Evolutionary conservation across 2,888 invertebrate species (phyloP).

Genomic region (Nezara viridula): DNA sequence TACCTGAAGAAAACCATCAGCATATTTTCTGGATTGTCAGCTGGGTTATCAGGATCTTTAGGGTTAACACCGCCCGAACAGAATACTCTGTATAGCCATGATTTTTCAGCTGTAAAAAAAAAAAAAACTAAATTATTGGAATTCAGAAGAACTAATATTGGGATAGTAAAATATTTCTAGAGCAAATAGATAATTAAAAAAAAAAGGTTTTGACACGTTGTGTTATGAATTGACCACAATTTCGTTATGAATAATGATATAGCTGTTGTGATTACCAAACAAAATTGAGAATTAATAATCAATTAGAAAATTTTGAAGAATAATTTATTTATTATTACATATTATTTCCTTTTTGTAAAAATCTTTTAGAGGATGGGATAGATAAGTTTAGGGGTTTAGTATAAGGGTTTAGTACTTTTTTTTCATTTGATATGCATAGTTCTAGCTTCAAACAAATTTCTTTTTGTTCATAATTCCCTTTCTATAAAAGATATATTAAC

Average conservation of each 20-base stretch:
- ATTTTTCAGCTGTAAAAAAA: slow-evolving; percentile 72
- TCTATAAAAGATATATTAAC: not conserved
- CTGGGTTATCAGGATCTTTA: slow-evolving; percentile 85
- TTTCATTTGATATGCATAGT: too few relatives aligned
- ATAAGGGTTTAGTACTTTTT: too few relatives aligned
- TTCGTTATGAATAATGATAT: too few relatives aligned
- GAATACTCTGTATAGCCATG: slow-evolving; percentile 82
- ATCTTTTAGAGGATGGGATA: too few relatives aligned
- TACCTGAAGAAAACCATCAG: slow-evolving; percentile 85
- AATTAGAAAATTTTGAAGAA: not conserved
- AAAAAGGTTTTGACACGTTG: not conserved
- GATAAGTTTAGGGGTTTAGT: too few relatives aligned
- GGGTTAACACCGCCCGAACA: slow-evolving; percentile 90
- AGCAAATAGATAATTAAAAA: not conserved
- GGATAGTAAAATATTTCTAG: not conserved
- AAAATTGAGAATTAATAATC: not conserved
- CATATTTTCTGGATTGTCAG: slow-evolving; percentile 89
- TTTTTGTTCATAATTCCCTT: not conserved
- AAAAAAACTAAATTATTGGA: slow-evolving; percentile 49
- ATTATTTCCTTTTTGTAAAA: too few relatives aligned
- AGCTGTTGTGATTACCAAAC: not conserved
- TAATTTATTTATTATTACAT: too few relatives aligned
- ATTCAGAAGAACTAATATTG: not conserved
- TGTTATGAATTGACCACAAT: too few relatives aligned
- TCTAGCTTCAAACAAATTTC: too few relatives aligned